Evolutionary conservation across 2,113 vertebrate species (phyloP).

Genomic region (Epinephelus cyanopodus): DNA sequence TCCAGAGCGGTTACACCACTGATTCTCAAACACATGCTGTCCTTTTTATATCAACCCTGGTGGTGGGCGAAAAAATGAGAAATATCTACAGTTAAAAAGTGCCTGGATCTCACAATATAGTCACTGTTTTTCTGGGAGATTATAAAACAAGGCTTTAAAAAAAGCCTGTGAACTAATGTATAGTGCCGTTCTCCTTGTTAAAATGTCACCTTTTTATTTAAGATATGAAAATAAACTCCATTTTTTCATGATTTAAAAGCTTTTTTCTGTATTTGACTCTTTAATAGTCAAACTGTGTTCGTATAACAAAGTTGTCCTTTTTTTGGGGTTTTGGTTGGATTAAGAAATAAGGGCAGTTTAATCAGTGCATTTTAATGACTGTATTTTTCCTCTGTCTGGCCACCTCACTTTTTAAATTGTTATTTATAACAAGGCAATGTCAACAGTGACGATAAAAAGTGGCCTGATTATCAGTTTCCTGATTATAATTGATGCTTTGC

Average conservation of each 20-base stretch:
- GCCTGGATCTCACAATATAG: neutral
- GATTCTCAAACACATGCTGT: slow-evolving; percentile 51
- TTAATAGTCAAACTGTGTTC: neutral
- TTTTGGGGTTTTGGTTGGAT: neutral
- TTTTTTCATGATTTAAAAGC: neutral
- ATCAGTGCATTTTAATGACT: slow-evolving; percentile 3
- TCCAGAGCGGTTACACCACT: slow-evolving; percentile 28
- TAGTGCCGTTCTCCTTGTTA: neutral
- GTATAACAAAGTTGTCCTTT: neutral
- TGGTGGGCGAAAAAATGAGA: slow-evolving; percentile 18
- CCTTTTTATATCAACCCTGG: slow-evolving; percentile 29
- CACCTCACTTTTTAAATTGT: neutral
- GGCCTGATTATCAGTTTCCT: slow-evolving; percentile 8
- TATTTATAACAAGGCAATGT: slow-evolving; percentile 5
- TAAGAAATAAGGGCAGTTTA: neutral
- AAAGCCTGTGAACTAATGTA: neutral
- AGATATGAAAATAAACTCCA: neutral
- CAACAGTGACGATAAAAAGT: neutral
- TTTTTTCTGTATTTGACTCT: neutral
- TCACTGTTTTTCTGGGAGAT: neutral
- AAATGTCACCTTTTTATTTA: slow-evolving; percentile 16
- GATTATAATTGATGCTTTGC: slow-evolving; percentile 42
- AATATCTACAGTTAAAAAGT: slow-evolving; percentile 23
- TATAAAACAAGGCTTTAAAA: neutral
- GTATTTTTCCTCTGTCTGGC: neutral